Conservation (phyloP, 2,113 vertebrate genomes). For the Recurvirostra avosetta region DNA sequence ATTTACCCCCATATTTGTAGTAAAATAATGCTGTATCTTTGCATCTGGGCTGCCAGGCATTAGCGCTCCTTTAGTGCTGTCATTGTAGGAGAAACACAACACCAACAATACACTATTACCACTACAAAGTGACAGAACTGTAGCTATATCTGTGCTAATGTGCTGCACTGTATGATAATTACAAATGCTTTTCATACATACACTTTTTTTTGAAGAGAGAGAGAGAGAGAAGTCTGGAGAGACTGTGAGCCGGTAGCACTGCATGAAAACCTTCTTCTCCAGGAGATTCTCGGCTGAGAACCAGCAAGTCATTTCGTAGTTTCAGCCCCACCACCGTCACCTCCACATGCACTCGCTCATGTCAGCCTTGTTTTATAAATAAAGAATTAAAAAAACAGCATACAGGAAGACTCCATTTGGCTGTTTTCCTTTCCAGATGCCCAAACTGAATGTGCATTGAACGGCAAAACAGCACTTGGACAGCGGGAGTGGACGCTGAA, state of each 20-base stretch:
- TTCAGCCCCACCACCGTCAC: background rate
- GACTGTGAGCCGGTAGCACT: background rate
- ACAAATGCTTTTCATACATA: constrained; percentile 18
- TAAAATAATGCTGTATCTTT: background rate
- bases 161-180: constrained; percentile 34
- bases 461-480: background rate
- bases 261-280: background rate
- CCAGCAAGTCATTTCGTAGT: background rate
- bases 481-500: background rate
- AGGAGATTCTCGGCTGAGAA: background rate
- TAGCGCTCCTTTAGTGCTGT: background rate
- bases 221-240: background rate
- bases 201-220: background rate
- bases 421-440: background rate
- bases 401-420: background rate
- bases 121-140: constrained; percentile 53
- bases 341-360: fast-evolving
- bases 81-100: background rate
- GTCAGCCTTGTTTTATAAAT: background rate
- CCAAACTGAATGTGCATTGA: background rate
- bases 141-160: constrained; percentile 24
- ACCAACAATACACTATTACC: background rate
- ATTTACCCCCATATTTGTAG: background rate
- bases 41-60: background rate
- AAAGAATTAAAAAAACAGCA: background rate